Evolutionary conservation across 1,140 invertebrate species (phyloP).

Genomic region (Heliothis virescens): DNA sequence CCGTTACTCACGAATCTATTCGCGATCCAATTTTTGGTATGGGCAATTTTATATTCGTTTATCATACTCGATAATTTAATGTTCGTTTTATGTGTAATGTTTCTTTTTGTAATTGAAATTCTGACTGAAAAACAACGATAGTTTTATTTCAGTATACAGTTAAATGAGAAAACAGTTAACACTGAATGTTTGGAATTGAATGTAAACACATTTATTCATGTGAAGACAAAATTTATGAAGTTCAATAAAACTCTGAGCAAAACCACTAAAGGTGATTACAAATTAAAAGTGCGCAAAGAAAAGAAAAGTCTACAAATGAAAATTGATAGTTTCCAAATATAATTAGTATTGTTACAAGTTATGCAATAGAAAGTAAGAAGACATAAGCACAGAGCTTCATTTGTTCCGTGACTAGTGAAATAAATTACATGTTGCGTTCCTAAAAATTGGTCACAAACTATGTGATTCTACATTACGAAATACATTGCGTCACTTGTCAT

Average conservation of each 20-base stretch:
- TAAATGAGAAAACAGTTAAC: constrained; percentile 14
- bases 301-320: neutral
- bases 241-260: neutral
- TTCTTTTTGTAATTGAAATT: constrained; percentile 13
- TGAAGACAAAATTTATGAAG: neutral
- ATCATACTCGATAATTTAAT: constrained; percentile 16
- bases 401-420: constrained; percentile 36
- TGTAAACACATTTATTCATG: too few relatives aligned
- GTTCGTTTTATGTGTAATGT: neutral
- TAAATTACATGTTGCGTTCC: constrained; percentile 47
- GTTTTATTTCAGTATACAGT: neutral
- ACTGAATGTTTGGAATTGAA: neutral
- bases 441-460: constrained; percentile 42
- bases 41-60: constrained; percentile 6
- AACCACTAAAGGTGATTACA: neutral
- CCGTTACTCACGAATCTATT: constrained; percentile 44
- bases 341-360: neutral
- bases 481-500: constrained; percentile 13
- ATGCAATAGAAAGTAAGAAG: constrained; percentile 25
- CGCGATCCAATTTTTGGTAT: constrained; percentile 24
- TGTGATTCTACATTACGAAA: constrained; percentile 47
- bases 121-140: neutral
- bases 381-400: constrained; percentile 15
- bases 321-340: neutral
- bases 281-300: neutral